Evolutionary conservation across 2,888 invertebrate genomes (phyloP), one percentile per base, ranked within the genome.

Genomic region (Tholera decimalis): DNA sequence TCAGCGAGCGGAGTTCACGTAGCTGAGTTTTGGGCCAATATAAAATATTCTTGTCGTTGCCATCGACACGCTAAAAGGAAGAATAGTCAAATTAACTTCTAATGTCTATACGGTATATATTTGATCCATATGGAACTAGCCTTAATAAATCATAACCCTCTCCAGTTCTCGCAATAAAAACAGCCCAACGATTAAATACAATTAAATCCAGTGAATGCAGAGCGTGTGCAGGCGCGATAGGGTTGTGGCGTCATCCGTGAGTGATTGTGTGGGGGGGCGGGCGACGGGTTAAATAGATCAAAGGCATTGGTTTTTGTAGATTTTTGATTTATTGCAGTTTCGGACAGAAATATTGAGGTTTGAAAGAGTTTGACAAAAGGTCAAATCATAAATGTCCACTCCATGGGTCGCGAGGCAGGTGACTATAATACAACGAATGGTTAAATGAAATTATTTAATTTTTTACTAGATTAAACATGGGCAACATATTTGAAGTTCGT

Each of bases 211-310:
- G 61, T 80, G 79, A 67, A 73, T 70, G 72, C 77, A 74, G 50
- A 41, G 82, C 58, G 82, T 85, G 85, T 80, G 70, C 84, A 71
- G 55, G 37, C 59, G 72, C 71, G 85, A 85, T 85, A 85, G 71
- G 55, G 66, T 49, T 78, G 76, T 78, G 73, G 69, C 80, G 77
- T 79, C 82, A 84, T 35, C 72, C 78, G 70, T 83, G 75, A 83
- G 58, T 77, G 76, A 82, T 80, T 76, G 61, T 69, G 50, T 47
- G 18, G 47, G 68, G 62, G 56, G 18, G n/a, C 43, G 7, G 51
- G 30, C 26, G 73, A 72, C 66, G 73, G 60, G 77, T 66, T 59
- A 39, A 51, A 76, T 30, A 73, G 46, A 59, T 62, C 55, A 30
- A 46, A 59, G 44, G 28, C 22, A 33, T n/a, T 15, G 11, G 18